Percentiles rank a stretch among this genome's conserved stretches.
phyloP scores from a whole-genome alignment of 2,888 invertebrate genomes.

The Apamea sordens region DNA sequence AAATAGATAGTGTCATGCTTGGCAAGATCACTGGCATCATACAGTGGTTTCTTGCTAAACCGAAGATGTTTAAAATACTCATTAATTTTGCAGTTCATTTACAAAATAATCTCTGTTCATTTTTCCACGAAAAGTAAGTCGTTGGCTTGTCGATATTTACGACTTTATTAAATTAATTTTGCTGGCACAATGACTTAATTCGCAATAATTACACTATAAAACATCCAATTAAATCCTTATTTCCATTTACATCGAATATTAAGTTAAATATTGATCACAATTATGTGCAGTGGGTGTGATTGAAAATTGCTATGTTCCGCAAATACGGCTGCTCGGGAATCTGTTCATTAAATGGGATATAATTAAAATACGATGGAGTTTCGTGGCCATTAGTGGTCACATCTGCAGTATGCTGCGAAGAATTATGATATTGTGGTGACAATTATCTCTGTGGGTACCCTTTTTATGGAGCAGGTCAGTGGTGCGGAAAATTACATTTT shows the following conservation, averaged over 20 bases:
- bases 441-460: slow-evolving; percentile 30
- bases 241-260: slow-evolving; percentile 32
- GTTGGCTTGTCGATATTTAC: neutral
- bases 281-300: slow-evolving; percentile 27
- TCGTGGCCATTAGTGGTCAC: slow-evolving; percentile 54
- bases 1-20: neutral
- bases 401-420: slow-evolving; percentile 54
- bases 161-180: neutral
- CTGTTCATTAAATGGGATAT: slow-evolving; percentile 56
- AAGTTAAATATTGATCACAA: slow-evolving; percentile 52
- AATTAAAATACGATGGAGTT: slow-evolving; percentile 58
- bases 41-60: neutral
- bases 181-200: slow-evolving; percentile 1
- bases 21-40: neutral
- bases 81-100: neutral
- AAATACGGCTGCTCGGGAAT: slow-evolving; percentile 44
- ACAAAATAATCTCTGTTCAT: too few species aligned
- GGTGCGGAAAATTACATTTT: neutral
- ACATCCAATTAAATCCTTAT: slow-evolving; percentile 22
- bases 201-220: slow-evolving; percentile 26
- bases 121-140: neutral
- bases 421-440: slow-evolving; percentile 55
- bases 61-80: neutral
- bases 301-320: slow-evolving; percentile 33
- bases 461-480: slow-evolving; percentile 24